A percentile compares a stretch with the other conserved stretches of the same genome.
Evolutionary conservation across 2,888 invertebrate genomes (phyloP).

Genomic region (Myathropa florea): DNA sequence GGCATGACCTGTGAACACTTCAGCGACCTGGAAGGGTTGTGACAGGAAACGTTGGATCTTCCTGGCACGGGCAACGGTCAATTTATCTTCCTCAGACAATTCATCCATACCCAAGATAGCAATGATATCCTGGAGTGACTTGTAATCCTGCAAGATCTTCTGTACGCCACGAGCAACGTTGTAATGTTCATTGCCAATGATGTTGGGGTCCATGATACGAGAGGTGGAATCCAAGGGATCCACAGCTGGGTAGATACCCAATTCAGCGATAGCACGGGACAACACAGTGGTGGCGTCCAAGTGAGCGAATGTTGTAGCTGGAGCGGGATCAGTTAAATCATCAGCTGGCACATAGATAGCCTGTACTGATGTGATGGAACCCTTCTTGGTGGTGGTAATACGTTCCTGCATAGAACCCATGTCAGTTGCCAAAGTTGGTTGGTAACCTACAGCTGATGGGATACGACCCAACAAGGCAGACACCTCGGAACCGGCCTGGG

Average conservation of each 20-base stretch:
- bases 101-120: slow-evolving; percentile 97
- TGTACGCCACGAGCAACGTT: slow-evolving; percentile 94
- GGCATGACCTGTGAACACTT: slow-evolving; percentile 95
- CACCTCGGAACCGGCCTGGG: slow-evolving; percentile 93
- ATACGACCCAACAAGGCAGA: slow-evolving; percentile 97
- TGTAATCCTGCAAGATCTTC: slow-evolving; percentile 93
- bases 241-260: slow-evolving; percentile 96
- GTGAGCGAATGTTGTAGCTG: slow-evolving; percentile 97
- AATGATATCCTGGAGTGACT: slow-evolving; percentile 92
- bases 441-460: slow-evolving; percentile 97
- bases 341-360: slow-evolving; percentile 98
- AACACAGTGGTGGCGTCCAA: slow-evolving; percentile 97
- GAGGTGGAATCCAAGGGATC: slow-evolving; percentile 97
- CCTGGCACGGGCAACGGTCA: slow-evolving; percentile 95
- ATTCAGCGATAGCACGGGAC: slow-evolving; percentile 94
- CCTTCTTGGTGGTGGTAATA: slow-evolving; percentile 96
- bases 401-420: slow-evolving; percentile 98
- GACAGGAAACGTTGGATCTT: slow-evolving; percentile 97
- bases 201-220: slow-evolving; percentile 95
- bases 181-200: slow-evolving; percentile 94
- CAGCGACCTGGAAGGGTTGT: slow-evolving; percentile 96
- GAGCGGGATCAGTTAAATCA: slow-evolving; percentile 97
- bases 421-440: slow-evolving; percentile 96
- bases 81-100: slow-evolving; percentile 96
- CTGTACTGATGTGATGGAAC: slow-evolving; percentile 97